phyloP scores from a whole-genome alignment of 1,140 invertebrate genomes.

The fruit fly (Drosophila melanogaster) region DNA sequence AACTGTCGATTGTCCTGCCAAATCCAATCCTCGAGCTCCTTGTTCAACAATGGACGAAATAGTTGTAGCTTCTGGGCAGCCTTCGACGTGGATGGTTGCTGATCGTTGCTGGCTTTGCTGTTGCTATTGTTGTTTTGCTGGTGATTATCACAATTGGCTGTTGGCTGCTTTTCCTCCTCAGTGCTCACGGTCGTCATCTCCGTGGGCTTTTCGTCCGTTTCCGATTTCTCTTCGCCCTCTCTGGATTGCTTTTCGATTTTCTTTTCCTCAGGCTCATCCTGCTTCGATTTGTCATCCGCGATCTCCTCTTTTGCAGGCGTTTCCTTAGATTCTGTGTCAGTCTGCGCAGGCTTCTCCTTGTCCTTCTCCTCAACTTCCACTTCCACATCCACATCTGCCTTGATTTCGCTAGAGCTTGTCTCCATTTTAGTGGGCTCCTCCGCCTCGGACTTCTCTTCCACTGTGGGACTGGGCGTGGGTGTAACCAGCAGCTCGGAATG shows the following conservation, averaged over 20 bases:
- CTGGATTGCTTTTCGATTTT: not conserved
- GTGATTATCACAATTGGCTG: constrained; percentile 82
- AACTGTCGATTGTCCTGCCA: constrained; percentile 98
- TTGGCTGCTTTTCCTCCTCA: constrained; percentile 57
- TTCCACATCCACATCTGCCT: constrained; percentile 3
- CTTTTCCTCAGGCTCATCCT: constrained; percentile 5
- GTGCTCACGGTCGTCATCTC: constrained; percentile 8
- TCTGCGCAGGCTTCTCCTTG: constrained; percentile 19
- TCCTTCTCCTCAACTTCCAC: constrained; percentile 2
- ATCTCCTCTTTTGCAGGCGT: not conserved
- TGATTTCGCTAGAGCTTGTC: constrained; percentile 18
- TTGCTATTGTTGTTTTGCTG: constrained; percentile 63
- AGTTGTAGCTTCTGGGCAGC: constrained; percentile 66
- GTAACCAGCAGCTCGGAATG: constrained; percentile 73
- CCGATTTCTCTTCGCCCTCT: not conserved
- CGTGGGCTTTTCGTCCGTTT: not conserved
- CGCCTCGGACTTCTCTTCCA: constrained; percentile 55
- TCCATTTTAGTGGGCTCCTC: constrained; percentile 41
- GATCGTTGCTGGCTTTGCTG: constrained; percentile 46
- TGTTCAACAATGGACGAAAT: constrained; percentile 86
- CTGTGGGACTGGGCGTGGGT: constrained; percentile 68
- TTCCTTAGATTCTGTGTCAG: constrained; percentile 5
- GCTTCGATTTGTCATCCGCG: not conserved
- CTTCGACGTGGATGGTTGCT: constrained; percentile 72
- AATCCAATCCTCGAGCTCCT: constrained; percentile 95